Percentiles rank a stretch among this genome's conserved stretches.
phyloP scores from a whole-genome alignment of 2,113 vertebrate species.

The Struthidea cinerea region DNA sequence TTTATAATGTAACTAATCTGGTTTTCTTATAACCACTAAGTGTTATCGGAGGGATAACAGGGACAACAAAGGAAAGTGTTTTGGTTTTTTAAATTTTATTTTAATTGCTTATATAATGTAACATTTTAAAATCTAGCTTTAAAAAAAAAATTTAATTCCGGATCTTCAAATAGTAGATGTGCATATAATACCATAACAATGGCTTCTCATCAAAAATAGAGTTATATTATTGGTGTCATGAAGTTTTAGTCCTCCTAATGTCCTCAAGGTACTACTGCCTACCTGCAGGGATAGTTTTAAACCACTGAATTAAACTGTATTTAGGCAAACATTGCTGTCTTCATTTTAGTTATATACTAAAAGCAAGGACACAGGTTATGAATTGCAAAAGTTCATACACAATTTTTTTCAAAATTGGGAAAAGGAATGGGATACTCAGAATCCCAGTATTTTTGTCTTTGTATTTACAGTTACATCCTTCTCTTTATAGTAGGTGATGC shows the following conservation, averaged over 20 bases:
- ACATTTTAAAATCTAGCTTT: neutral
- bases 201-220: neutral
- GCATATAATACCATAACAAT: neutral
- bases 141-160: neutral
- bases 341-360: neutral
- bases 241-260: neutral
- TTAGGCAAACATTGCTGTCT: neutral
- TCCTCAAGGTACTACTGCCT: neutral
- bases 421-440: neutral
- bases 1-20: neutral
- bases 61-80: neutral
- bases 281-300: neutral
- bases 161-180: neutral
- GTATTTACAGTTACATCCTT: neutral
- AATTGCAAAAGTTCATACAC: neutral
- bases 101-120: neutral
- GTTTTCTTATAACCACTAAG: neutral
- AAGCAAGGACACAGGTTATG: neutral
- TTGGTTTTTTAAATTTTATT: neutral
- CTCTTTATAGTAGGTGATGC: neutral
- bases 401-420: neutral
- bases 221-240: neutral
- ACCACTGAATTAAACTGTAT: neutral
- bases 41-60: neutral
- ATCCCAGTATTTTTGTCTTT: neutral